Evolutionary conservation across 2,888 invertebrate genomes (phyloP).

Genomic region (Barypeithes pellucidus): DNA sequence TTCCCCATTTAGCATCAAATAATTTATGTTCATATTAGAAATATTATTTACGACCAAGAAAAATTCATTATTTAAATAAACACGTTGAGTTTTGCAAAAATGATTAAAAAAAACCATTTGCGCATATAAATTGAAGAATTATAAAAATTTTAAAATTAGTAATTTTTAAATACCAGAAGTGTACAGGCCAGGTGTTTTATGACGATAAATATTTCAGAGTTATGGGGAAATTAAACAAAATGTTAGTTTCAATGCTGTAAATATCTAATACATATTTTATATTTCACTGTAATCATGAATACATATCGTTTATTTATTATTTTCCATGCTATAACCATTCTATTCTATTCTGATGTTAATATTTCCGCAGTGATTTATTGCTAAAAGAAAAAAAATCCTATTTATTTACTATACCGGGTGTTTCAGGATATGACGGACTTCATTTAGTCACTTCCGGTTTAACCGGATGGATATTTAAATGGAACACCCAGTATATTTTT

Average conservation of each 20-base stretch:
- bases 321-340: conserved; percentile 35
- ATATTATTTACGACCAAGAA: conserved; percentile 25
- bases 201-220: conserved; percentile 49
- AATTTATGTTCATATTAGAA: conserved; percentile 24
- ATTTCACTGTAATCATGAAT: conserved; percentile 49
- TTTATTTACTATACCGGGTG: too few relatives aligned
- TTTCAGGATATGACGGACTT: too few relatives aligned
- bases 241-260: conserved; percentile 42
- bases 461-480: too few relatives aligned
- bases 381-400: neutral
- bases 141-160: conserved; percentile 33
- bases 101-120: conserved; percentile 38
- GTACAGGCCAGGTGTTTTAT: conserved; percentile 47
- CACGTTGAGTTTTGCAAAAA: conserved; percentile 29
- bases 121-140: conserved; percentile 41
- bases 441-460: too few relatives aligned
- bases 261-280: conserved; percentile 39
- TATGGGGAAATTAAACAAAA: conserved; percentile 52
- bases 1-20: neutral
- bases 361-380: neutral
- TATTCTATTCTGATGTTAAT: conserved; percentile 37
- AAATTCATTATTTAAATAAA: conserved; percentile 35
- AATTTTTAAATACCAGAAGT: conserved; percentile 40
- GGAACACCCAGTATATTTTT: too few relatives aligned
- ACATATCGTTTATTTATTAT: conserved; percentile 32